Base-by-base conservation (phyloP, 2,797 vertebrate genomes). In the Melanotaenia maccullochi region DNA sequence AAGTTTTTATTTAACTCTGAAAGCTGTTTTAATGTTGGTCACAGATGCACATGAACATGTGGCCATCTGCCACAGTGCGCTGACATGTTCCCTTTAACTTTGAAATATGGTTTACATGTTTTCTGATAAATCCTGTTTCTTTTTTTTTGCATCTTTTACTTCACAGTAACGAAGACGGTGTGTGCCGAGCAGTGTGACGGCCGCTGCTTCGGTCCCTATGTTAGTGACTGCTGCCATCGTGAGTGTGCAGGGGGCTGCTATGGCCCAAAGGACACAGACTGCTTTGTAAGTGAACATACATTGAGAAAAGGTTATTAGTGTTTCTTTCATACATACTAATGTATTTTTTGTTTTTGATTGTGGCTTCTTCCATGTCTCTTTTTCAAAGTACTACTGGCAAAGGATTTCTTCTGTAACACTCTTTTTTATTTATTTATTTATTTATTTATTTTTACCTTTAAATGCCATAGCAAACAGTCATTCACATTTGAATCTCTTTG, bases 191-290 rank as follows among this genome's bases (percentile, higher is more conserved):
- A 99, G 87, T 99, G 98, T 42, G 98, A 99, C 0, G 97, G 97
- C 6, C 96, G 97, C 59, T 99, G 98, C 90, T 99, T 97, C 0
- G 97, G 97, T 2, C 96, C 97, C 73, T 99, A 96, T 3, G 97
- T 99, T 87, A 99, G 97, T 8, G 97, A 99, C 92, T 99, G 97
- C 92, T 99, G 98, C 92, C 97, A 99, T 87, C 95, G 97, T 32
- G 98, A 99, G 87, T 99, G 98, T 65, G 98, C 97, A 9, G 97
- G 98, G 70, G 98, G 98, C 85, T 99, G 98, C 87, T 96, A 94
- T 0, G 97, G 98, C 86, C 97, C 97, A 0, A 99, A 98, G 87
- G 97, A 99, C 93, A 98, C 97, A 0, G 97, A 99, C 85, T 99
- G 98, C 91, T 99, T 98, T 85, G 98, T 99, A 96, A 12, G 97